Conservation (phyloP, 2,888 invertebrate species). For the Athripsodes cinereus region DNA sequence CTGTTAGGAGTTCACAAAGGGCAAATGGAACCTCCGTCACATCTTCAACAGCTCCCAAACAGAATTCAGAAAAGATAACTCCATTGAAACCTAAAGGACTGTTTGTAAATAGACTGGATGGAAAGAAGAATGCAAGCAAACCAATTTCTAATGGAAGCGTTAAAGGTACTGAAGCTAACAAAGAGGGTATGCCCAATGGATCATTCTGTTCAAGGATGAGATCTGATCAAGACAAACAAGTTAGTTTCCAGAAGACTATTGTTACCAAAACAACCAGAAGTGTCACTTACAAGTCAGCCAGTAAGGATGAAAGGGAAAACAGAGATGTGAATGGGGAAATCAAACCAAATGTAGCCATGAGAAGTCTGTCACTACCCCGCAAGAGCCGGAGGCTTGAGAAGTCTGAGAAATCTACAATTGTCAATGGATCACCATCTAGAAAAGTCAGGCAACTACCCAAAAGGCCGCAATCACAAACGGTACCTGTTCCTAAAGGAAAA, state of each 20-base stretch:
- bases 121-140: constrained; percentile 15
- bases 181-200: constrained; percentile 7
- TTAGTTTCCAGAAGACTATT: constrained; percentile 7
- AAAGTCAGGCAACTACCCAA: constrained; percentile 40
- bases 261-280: constrained; percentile 5
- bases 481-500: constrained; percentile 33
- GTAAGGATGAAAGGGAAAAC: constrained; percentile 15
- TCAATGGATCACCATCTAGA: constrained; percentile 47
- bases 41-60: constrained; percentile 10
- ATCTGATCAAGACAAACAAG: constrained; percentile 5
- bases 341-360: constrained; percentile 4
- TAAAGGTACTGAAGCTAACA: constrained; percentile 3
- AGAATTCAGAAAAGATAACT: constrained; percentile 14
- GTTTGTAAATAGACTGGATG: constrained; percentile 20
- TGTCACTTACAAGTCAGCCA: constrained; percentile 4
- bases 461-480: constrained; percentile 16
- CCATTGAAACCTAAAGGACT: constrained; percentile 22
- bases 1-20: constrained; percentile 10
- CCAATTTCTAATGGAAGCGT: neutral
- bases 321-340: constrained; percentile 6
- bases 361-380: constrained; percentile 35
- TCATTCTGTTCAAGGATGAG: constrained; percentile 9
- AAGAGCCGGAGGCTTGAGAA: constrained; percentile 47
- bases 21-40: constrained; percentile 14
- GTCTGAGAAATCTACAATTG: constrained; percentile 42